Conservation (phyloP, 2,888 invertebrate genomes). For the Tiphia femorata region DNA sequence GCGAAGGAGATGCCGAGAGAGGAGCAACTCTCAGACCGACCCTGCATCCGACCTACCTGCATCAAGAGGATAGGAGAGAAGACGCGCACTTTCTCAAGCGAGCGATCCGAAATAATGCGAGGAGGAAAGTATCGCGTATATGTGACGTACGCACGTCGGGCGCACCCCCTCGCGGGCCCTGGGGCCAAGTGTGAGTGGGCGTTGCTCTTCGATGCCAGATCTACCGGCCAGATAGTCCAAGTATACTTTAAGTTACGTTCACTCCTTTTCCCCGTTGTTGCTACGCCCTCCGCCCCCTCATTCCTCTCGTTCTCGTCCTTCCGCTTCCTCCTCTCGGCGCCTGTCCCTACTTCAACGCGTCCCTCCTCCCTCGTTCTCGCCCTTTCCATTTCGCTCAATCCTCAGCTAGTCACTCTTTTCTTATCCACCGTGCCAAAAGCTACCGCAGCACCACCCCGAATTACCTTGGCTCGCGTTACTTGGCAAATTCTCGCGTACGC, state of each 20-base stretch:
- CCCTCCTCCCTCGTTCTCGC: constrained; percentile 1
- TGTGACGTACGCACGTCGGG: constrained; percentile 2
- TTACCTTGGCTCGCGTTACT: constrained; percentile 7
- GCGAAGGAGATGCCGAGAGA: too few relatives aligned
- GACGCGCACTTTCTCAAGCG: background rate
- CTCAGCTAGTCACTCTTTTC: background rate
- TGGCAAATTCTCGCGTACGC: constrained; percentile 6
- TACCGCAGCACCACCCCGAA: constrained; percentile 1
- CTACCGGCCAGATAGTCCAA: constrained; percentile 52
- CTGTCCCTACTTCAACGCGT: too few relatives aligned
- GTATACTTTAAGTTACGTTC: constrained; percentile 54
- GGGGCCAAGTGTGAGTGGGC: constrained; percentile 50
- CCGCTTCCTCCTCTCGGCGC: constrained; percentile 1
- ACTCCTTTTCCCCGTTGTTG: constrained; percentile 14
- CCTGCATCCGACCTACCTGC: background rate
- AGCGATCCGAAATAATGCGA: too few relatives aligned
- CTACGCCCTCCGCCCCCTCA: background rate
- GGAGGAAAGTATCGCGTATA: too few relatives aligned
- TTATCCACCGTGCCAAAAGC: constrained; percentile 10
- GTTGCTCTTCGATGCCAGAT: constrained; percentile 60
- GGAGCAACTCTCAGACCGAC: constrained; percentile 4
- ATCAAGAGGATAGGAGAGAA: background rate
- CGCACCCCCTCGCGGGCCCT: constrained; percentile 14
- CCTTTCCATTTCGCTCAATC: background rate
- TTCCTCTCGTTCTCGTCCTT: background rate